Evolutionary conservation across 2,888 invertebrate species (phyloP), one percentile per base, ranked within the genome.

Genomic region (Eupsilia transversa): DNA sequence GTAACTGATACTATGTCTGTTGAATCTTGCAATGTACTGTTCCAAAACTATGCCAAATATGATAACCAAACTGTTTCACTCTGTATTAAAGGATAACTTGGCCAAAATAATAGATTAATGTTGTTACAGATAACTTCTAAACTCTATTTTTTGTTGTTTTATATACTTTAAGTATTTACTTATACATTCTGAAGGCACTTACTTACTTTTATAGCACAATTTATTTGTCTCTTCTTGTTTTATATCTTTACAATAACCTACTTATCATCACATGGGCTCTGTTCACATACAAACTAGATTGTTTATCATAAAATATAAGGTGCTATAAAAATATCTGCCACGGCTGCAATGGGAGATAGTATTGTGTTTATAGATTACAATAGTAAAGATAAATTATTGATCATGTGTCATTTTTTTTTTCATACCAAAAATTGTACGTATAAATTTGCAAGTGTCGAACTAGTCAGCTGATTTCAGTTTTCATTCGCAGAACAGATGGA

Each of bases 21-120:
- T 81, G 67, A 83, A 86, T 84, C 70, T 82, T 86, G 83, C 73
- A 63, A 76, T 84, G 61, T 83, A 76, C 74, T 78, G 72, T 86
- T 83, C 69, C 83, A 84, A 57, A 83, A 82, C 82, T 82, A 86
- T 84, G 88, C 91, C 90, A 90, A 89, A 88, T 89, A 89, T 86
- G 78, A 85, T 91, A 87, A 89, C 88, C 89, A 92, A 91, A 92
- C 89, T 82, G 83, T 89, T 87, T 82, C 84, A 88, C 81, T 84
- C 76, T 83, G 77, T 83, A 80, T 88, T 86, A 87, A 83, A 71
- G 73, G 80, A 82, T 84, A 85, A 83, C 80, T 87, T 71, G 86
- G 90, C 90, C 89, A 89, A 89, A 88, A 86, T 87, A 84, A 84
- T 86, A 86, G 76, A 82, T 74, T 74, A 80, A 80, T 83, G 59